Percentiles rank a stretch among this genome's conserved stretches.
Evolutionary conservation across 2,888 invertebrate genomes (phyloP).

Genomic region (Dione juno): DNA sequence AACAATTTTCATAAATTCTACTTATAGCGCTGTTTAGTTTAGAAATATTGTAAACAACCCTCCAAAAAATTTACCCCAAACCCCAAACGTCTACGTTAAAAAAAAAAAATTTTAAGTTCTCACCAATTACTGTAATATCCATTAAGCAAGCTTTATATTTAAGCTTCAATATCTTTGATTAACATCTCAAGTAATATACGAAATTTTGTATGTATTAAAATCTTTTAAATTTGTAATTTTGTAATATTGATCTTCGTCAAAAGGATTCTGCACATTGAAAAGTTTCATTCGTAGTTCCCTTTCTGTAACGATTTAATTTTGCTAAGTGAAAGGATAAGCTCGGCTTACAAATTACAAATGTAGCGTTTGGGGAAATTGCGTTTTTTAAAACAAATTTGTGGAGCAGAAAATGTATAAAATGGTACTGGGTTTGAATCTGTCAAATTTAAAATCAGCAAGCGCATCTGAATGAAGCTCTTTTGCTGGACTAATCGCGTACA

Average conservation of each 20-base stretch:
- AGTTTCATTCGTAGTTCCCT: slow-evolving; percentile 46
- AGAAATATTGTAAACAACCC: too few relatives aligned
- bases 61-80: too few relatives aligned
- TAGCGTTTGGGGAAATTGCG: slow-evolving; percentile 41
- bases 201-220: slow-evolving; percentile 3
- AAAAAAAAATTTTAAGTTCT: neutral
- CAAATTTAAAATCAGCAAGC: too few relatives aligned
- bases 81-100: neutral
- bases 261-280: slow-evolving; percentile 44
- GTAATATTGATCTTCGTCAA: slow-evolving; percentile 37
- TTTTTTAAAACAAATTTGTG: slow-evolving; percentile 28
- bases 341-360: slow-evolving; percentile 44
- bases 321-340: slow-evolving; percentile 48
- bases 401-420: neutral
- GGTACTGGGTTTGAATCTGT: neutral
- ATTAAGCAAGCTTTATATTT: neutral
- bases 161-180: neutral
- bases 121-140: neutral
- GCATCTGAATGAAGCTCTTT: too few relatives aligned
- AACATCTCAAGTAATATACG: neutral
- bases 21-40: too few relatives aligned
- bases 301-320: slow-evolving; percentile 49
- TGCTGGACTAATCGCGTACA: too few relatives aligned
- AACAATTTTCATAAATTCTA: too few relatives aligned
- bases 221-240: slow-evolving; percentile 16